These are phyloP conservation scores for Idaea dimidiata DNA, from an alignment of 2,888 invertebrate species.

Conservation along the genomic window DNA sequence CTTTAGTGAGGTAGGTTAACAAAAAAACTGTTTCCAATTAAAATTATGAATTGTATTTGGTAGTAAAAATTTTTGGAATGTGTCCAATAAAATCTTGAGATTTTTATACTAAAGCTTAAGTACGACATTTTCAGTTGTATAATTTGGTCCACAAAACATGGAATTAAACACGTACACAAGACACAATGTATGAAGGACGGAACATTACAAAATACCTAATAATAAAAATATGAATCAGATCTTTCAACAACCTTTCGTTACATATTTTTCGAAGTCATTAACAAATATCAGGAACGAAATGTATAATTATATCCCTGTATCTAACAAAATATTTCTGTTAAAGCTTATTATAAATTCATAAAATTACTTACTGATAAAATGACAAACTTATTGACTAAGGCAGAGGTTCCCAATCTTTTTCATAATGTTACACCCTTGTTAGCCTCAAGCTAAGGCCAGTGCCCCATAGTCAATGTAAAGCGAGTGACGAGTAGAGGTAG, in stretches of 20 bases:
- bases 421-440: too few relatives aligned
- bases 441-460: too few relatives aligned
- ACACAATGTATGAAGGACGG: conserved; percentile 13
- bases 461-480: too few relatives aligned
- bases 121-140: neutral
- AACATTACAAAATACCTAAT: conserved; percentile 8
- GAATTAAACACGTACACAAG: conserved; percentile 11
- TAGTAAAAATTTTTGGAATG: conserved; percentile 68
- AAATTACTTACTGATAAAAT: neutral
- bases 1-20: conserved; percentile 9
- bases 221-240: conserved; percentile 2
- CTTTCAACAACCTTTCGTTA: conserved; percentile 9
- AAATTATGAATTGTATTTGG: conserved; percentile 62
- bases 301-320: conserved; percentile 29
- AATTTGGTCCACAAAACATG: conserved; percentile 15
- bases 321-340: conserved; percentile 19
- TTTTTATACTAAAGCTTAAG: conserved; percentile 34
- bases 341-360: conserved; percentile 21
- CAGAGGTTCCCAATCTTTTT: too few relatives aligned
- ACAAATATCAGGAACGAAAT: conserved; percentile 23
- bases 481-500: too few relatives aligned
- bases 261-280: conserved; percentile 9
- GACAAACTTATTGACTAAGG: conserved; percentile 9
- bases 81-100: conserved; percentile 57
- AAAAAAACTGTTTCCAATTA: conserved; percentile 29